Evolutionary conservation across 2,888 invertebrate species (phyloP).

Genomic region (Eupithecia centaureata): DNA sequence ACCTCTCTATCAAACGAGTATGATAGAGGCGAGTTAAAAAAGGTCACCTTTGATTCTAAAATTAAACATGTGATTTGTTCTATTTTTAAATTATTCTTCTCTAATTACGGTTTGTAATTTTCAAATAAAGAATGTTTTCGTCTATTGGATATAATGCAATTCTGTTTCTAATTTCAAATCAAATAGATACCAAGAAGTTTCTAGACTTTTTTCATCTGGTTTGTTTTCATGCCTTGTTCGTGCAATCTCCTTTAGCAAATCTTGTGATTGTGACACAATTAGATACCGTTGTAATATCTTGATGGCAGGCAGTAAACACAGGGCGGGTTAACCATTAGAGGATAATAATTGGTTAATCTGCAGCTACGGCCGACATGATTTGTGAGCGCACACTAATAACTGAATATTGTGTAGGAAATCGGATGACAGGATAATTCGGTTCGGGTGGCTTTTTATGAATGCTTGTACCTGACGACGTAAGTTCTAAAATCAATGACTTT

Average conservation of each 20-base stretch:
- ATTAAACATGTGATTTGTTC: neutral
- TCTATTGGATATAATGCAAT: neutral
- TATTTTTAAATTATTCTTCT: neutral
- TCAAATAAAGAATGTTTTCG: too few species aligned
- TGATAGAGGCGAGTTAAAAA: neutral
- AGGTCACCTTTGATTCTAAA: neutral
- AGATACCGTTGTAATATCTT: slow-evolving; percentile 32
- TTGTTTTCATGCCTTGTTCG: neutral
- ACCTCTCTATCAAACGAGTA: neutral
- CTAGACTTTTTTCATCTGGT: neutral
- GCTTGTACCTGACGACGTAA: neutral
- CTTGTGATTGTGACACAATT: slow-evolving; percentile 29
- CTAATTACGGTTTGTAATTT: too few species aligned
- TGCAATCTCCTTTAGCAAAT: slow-evolving; percentile 8
- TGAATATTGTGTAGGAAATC: slow-evolving; percentile 39
- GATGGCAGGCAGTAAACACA: slow-evolving; percentile 38
- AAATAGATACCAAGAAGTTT: neutral
- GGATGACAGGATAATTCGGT: slow-evolving; percentile 37
- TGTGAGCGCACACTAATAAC: slow-evolving; percentile 52
- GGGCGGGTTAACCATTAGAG: slow-evolving; percentile 51
- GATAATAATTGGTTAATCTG: slow-evolving; percentile 69
- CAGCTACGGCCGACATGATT: slow-evolving; percentile 56
- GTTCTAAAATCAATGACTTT: neutral
- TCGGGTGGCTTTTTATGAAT: slow-evolving; percentile 18
- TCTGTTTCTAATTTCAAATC: neutral